Percentiles rank a stretch among this genome's conserved stretches.
phyloP scores from a whole-genome alignment of 2,113 vertebrate species.

The Trematocara marginatum region DNA sequence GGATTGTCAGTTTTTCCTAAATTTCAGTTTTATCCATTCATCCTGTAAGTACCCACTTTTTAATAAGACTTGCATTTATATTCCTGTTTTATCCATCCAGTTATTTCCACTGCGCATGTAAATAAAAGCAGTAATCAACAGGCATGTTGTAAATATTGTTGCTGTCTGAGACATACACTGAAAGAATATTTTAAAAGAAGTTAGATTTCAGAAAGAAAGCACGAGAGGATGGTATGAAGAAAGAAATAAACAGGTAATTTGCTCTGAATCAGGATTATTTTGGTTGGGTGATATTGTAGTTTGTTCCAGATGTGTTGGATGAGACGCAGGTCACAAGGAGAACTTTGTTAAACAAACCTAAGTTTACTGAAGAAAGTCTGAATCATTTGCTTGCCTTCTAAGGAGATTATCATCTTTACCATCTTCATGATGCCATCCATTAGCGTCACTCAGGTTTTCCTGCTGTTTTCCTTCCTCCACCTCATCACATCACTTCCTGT shows the following conservation, averaged over 20 bases:
- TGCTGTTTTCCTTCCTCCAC: conserved; percentile 59
- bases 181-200: background rate
- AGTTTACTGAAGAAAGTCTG: background rate
- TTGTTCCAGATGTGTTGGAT: background rate
- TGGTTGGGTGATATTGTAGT: background rate
- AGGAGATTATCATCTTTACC: conserved; percentile 24
- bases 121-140: background rate
- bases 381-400: background rate
- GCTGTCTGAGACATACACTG: background rate
- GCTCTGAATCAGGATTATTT: background rate
- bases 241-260: background rate
- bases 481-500: conserved; percentile 52
- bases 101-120: background rate
- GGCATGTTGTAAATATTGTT: background rate
- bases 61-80: background rate
- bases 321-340: background rate
- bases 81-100: background rate
- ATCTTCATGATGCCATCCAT: conserved; percentile 42
- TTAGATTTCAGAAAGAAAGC: background rate
- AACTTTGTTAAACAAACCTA: background rate
- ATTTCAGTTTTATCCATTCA: background rate
- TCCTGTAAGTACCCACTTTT: background rate
- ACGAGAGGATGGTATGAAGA: background rate
- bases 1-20: background rate
- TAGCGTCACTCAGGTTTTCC: conserved; percentile 42